A percentile compares a stretch with the other conserved stretches of the same genome.
These are phyloP conservation scores for Pristionchus exspectatus DNA, from an alignment of 2,888 invertebrate genomes.

Conservation along the genomic window DNA sequence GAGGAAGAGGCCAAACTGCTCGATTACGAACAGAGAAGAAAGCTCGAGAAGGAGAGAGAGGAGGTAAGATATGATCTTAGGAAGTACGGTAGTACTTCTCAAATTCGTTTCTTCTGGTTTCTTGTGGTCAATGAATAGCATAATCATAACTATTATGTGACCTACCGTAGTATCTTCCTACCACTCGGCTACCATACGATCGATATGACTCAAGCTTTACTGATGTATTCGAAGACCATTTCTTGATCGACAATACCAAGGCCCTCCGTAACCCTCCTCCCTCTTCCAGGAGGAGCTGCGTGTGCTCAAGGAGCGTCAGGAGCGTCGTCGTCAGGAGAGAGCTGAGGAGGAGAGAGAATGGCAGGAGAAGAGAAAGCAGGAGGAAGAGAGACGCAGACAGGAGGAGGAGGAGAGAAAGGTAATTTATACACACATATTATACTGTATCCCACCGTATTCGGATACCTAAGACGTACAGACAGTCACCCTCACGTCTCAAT, in stretches of 20 bases:
- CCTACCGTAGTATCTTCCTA: too few species aligned
- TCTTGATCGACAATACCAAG: too few species aligned
- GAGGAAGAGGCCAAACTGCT: conserved; percentile 78
- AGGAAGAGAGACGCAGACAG: conserved; percentile 76
- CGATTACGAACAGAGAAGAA: conserved; percentile 77
- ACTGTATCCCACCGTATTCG: neutral
- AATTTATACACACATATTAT: neutral
- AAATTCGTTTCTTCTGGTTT: too few species aligned
- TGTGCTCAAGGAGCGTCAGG: conserved; percentile 96
- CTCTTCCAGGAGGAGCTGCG: conserved; percentile 92
- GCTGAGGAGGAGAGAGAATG: conserved; percentile 86
- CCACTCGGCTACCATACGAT: too few species aligned
- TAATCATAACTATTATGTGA: too few species aligned
- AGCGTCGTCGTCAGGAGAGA: conserved; percentile 79
- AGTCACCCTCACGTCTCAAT: too few species aligned
- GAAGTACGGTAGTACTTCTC: neutral
- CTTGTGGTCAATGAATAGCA: neutral
- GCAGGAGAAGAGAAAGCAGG: conserved; percentile 76
- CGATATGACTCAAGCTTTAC: too few species aligned
- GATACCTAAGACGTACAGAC: too few species aligned
- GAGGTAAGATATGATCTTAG: conserved; percentile 78
- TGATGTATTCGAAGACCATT: too few species aligned
- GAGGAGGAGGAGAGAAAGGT: conserved; percentile 71
- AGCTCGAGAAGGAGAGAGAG: conserved; percentile 92
- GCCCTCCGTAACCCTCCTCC: neutral